Conservation (phyloP, 2,113 vertebrate species). For the Pholis gunnellus region DNA sequence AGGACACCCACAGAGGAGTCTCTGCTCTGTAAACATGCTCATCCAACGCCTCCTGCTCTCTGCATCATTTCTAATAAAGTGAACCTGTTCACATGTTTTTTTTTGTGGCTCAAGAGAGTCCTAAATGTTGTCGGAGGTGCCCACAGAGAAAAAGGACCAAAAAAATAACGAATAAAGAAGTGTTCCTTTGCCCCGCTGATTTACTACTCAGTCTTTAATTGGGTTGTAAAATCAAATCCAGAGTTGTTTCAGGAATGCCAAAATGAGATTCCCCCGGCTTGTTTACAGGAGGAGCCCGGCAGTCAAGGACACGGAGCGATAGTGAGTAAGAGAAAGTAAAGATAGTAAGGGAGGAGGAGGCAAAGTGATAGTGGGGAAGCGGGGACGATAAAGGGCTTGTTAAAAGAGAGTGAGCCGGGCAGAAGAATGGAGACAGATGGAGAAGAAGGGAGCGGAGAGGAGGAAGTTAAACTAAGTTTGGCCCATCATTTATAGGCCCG, state of each 20-base stretch:
- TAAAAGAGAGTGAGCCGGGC: conserved; percentile 55
- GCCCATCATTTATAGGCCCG: conserved; percentile 56
- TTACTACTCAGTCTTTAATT: conserved; percentile 85
- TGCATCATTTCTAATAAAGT: conserved; percentile 59
- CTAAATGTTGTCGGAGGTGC: conserved; percentile 64
- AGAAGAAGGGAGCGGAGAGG: conserved; percentile 24
- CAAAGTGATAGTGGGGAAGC: conserved; percentile 54
- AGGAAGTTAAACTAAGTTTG: conserved; percentile 62
- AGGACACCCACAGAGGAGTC: conserved; percentile 65
- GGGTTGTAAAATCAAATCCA: conserved; percentile 85
- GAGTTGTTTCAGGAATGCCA: conserved; percentile 84
- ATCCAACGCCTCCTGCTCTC: conserved; percentile 46
- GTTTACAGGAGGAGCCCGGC: conserved; percentile 80
- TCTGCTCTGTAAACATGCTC: conserved; percentile 69
- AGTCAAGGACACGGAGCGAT: conserved; percentile 80
- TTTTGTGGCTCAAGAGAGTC: conserved; percentile 59
- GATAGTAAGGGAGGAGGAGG: conserved; percentile 62
- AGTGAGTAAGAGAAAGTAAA: conserved; percentile 45
- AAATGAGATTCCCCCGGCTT: conserved; percentile 78
- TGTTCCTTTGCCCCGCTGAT: conserved; percentile 62
- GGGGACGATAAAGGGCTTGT: conserved; percentile 69
- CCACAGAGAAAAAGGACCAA: conserved; percentile 37
- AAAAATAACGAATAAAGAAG: conserved; percentile 33
- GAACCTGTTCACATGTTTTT: conserved; percentile 64
- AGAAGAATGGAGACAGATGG: conserved; percentile 65